Evolutionary conservation across 1,140 invertebrate species (phyloP), one percentile per base, ranked within the genome.

Genomic region (Wiebesia pumilae): DNA sequence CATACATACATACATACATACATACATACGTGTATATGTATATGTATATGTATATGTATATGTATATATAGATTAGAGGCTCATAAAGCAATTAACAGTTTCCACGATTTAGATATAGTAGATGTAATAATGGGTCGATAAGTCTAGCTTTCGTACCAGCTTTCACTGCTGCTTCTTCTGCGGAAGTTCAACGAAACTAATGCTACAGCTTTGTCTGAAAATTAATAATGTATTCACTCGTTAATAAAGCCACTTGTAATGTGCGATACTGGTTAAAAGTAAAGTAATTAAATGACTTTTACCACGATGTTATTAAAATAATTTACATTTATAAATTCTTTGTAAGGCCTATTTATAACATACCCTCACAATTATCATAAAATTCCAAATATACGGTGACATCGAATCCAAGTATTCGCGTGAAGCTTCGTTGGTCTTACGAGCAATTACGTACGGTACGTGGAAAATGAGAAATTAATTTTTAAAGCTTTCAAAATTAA

Each of bases 161-260:
- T 75, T 75, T 75, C 71, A 75, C 71, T 43, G 71, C 51, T 21
- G 51, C 51, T 54, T 54, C 51, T 54, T 54, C 43, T 21, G 51
- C 69, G 69, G 69, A 73, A 73, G 69, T 71, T n/a, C 7, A 71
- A 38, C 67, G 67, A 33, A 19, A 35, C 67, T 9, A 35, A 3
- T 40, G 30, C 54, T 80, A 85, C 58, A 85, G 83, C 83, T 85
- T 85, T 38, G 75, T 38, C 83, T 85, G 62, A 54, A 85, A 85
- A 80, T 58, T 35, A 65, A 35, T 79, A 47, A 85, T 79, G 54
- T 54, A 69, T 83, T 73, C 40, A 54, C n/a, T 69, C 47, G 27
- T 83, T 83, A 83, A 58, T 38, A 43, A 73, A 73, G 43, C 81
- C 16, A 47, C 38, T 69, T 51, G 21, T 69, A n/a, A 82, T 47